Base-by-base conservation (phyloP, 2,888 invertebrate species). In the Lucinisca nassula region DNA sequence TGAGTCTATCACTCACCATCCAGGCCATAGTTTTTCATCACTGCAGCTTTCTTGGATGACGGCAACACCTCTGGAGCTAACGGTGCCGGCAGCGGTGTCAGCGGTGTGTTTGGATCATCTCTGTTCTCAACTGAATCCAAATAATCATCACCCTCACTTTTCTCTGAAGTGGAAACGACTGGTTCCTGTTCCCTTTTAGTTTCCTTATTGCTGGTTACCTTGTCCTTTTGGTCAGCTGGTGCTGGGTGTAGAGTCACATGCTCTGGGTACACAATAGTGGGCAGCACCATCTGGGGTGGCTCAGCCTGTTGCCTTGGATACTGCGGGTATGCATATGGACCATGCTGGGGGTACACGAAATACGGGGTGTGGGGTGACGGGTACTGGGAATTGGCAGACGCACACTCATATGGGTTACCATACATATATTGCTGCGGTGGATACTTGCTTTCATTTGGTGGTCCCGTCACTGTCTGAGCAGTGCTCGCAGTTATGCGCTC, bases 31-130 rank as follows among this genome's bases (percentile, higher is more conserved):
- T 17, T 21, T n/a, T 27, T 0, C 49, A 49, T 75, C 49, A 45
- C 75, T n/a, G 92, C 92, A 32, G 93, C 92, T 27, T 92, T 79
- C 84, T 93, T 94, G 10, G 94, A 93, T 14, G 92, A 82, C 17
- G 92, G 92, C 40, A 94, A 74, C 14, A 91, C 86, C 49, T 92
- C 92, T 3, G 95, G 95, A 37, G 88, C 80, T 70, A 95, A 83
- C 0, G 95, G 95, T 8, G 92, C 85, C 0, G 94, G 94, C 2
- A 95, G 87, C 1, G 91, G 91, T 27, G 82, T 87, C 12, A 91
- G 79, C 0, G 90, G 89, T n/a, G 40, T 38, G 32, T 83, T 61
- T 14, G 72, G 38, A 17, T 83, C 77, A 35, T 61, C 77, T 37
- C 45, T 79, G 27, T 45, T 45, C 35, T 87, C 72, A 21, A 79